Conservation (phyloP, 2,113 vertebrate species). For the Amblyornis subalaris region DNA sequence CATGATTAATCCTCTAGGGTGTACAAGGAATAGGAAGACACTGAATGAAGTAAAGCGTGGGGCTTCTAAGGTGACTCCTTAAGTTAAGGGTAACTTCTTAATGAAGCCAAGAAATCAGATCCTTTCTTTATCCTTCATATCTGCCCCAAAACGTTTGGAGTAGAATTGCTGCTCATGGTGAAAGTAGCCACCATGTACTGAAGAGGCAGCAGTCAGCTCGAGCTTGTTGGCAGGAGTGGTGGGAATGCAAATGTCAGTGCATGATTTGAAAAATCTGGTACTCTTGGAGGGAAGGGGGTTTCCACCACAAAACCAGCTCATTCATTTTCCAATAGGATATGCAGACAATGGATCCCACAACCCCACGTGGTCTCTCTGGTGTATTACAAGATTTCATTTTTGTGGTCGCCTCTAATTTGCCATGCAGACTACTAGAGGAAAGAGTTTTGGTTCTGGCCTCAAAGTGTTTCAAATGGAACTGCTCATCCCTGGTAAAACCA, state of each 20-base stretch:
- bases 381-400: neutral
- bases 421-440: neutral
- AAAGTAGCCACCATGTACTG: neutral
- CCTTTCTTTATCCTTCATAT: neutral
- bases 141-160: neutral
- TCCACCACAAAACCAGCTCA: neutral
- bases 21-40: neutral
- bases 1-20: neutral
- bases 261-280: slow-evolving; percentile 2
- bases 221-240: neutral
- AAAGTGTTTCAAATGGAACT: neutral
- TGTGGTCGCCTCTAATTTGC: slow-evolving; percentile 12
- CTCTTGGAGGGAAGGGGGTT: neutral
- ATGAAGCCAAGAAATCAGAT: neutral
- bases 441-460: neutral
- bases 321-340: neutral
- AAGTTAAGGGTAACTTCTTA: neutral
- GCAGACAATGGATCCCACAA: slow-evolving; percentile 27
- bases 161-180: neutral
- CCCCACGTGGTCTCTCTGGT: neutral
- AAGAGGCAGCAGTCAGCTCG: neutral
- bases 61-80: neutral
- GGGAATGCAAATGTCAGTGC: neutral
- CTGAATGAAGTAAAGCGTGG: neutral
- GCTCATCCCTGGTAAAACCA: neutral